A percentile compares a stretch with the other conserved stretches of the same genome.
Conservation (phyloP, 1,140 invertebrate species). For the Drosophila sulfurigaster region DNA sequence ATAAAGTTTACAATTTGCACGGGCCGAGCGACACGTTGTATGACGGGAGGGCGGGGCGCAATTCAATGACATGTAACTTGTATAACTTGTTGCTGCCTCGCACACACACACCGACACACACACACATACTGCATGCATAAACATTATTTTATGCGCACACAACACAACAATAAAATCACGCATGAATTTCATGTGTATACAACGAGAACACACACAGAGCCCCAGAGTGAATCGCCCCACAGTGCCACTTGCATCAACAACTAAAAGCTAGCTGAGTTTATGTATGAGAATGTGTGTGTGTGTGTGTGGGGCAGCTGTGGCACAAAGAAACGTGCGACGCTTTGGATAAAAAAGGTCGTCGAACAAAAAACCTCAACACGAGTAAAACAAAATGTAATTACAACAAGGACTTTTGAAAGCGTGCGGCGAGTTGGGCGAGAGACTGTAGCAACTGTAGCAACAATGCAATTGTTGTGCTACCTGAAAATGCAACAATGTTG, state of each 20-base stretch:
- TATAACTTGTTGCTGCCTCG: conserved; percentile 72
- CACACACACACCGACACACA: conserved; percentile 33
- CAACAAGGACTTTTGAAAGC: conserved; percentile 72
- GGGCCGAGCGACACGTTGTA: conserved; percentile 32
- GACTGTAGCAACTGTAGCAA: conserved; percentile 15
- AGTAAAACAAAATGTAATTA: conserved; percentile 84
- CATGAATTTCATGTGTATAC: conserved; percentile 76
- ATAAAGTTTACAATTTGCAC: conserved; percentile 75
- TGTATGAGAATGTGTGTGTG: neutral
- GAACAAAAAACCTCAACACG: conserved; percentile 81
- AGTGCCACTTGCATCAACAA: conserved; percentile 72
- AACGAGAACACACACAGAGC: conserved; percentile 33
- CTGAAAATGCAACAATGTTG: conserved; percentile 72
- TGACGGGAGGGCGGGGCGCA: conserved; percentile 32
- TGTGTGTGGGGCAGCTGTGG: conserved; percentile 13
- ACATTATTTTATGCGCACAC: conserved; percentile 80
- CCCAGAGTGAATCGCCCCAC: conserved; percentile 31
- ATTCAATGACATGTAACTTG: conserved; percentile 56
- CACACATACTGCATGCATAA: conserved; percentile 58
- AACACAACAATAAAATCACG: conserved; percentile 81
- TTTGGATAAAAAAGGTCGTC: conserved; percentile 61
- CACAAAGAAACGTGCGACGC: conserved; percentile 27
- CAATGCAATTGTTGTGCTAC: conserved; percentile 49
- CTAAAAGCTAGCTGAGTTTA: conserved; percentile 29
- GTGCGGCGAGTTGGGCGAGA: conserved; percentile 15